These are phyloP conservation scores for Neomonachus schauinslandi DNA, from an alignment of 2,113 vertebrate species.

Conservation along the genomic window DNA sequence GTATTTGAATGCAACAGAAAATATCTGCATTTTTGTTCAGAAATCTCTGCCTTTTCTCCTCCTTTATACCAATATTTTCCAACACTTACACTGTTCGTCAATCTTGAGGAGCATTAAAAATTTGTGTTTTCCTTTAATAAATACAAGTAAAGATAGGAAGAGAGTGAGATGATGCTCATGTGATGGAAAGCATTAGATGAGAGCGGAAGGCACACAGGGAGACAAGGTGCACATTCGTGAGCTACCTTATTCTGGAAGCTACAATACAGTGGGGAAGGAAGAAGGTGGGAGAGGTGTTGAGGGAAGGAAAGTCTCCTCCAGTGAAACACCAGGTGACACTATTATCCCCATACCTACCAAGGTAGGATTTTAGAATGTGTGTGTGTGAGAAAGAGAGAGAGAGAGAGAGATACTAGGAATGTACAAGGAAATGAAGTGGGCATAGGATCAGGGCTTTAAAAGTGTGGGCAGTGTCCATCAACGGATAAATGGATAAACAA, in stretches of 20 bases:
- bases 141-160: neutral
- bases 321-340: too few relatives aligned
- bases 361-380: neutral
- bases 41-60: neutral
- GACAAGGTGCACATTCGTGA: rapidly evolving
- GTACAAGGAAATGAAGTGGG: neutral
- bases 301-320: neutral
- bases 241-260: neutral
- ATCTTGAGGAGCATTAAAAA: neutral
- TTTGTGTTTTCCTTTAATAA: neutral
- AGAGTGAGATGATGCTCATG: neutral
- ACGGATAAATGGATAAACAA: neutral
- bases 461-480: neutral
- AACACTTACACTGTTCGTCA: neutral
- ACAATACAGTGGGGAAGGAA: neutral
- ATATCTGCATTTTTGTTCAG: neutral
- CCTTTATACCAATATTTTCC: neutral
- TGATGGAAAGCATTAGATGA: neutral
- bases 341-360: neutral
- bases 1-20: conserved; percentile 1
- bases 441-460: neutral
- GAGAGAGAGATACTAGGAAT: neutral
- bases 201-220: neutral
- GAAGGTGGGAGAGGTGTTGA: neutral
- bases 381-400: neutral